phyloP scores from a whole-genome alignment of 2,888 invertebrate genomes.

The Nycteola revayana region DNA sequence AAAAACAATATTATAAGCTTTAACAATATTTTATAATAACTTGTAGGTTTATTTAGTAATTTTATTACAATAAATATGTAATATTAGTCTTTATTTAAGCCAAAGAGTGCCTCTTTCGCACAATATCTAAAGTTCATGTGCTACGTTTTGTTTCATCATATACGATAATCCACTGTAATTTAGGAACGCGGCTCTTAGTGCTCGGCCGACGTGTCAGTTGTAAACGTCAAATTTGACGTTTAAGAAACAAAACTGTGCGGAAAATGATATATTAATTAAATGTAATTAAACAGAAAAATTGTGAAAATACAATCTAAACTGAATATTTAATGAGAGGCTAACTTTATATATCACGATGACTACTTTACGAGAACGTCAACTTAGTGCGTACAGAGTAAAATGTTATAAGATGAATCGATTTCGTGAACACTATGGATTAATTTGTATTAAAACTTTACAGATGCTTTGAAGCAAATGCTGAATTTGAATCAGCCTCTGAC shows the following conservation, averaged over 20 bases:
- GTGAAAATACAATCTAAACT: constrained; percentile 10
- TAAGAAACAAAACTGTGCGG: constrained; percentile 17
- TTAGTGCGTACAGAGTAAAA: constrained; percentile 36
- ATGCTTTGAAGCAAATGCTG: constrained; percentile 96
- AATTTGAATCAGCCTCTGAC: constrained; percentile 93
- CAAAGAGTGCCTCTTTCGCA: too few relatives aligned
- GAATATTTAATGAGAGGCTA: constrained; percentile 20
- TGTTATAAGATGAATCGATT: too few relatives aligned
- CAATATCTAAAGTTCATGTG: too few relatives aligned
- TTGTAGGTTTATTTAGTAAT: too few relatives aligned
- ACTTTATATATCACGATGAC: constrained; percentile 26
- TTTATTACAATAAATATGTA: too few relatives aligned
- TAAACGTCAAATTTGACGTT: constrained; percentile 31
- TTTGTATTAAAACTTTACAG: constrained; percentile 74
- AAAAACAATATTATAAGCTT: too few relatives aligned
- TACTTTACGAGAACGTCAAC: constrained; percentile 48
- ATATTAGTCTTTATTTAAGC: too few relatives aligned
- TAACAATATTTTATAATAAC: too few relatives aligned
- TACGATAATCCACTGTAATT: too few relatives aligned
- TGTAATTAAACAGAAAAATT: constrained; percentile 17
- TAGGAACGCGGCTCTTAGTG: not conserved
- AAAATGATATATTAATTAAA: constrained; percentile 15
- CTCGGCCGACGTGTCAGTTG: constrained; percentile 29
- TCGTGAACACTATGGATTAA: constrained; percentile 14
- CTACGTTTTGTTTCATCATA: too few relatives aligned